Percentiles rank a stretch among this genome's conserved stretches.
These are phyloP conservation scores for Chrysocyon brachyurus DNA, from an alignment of 2,797 vertebrate species.

Conservation along the genomic window DNA sequence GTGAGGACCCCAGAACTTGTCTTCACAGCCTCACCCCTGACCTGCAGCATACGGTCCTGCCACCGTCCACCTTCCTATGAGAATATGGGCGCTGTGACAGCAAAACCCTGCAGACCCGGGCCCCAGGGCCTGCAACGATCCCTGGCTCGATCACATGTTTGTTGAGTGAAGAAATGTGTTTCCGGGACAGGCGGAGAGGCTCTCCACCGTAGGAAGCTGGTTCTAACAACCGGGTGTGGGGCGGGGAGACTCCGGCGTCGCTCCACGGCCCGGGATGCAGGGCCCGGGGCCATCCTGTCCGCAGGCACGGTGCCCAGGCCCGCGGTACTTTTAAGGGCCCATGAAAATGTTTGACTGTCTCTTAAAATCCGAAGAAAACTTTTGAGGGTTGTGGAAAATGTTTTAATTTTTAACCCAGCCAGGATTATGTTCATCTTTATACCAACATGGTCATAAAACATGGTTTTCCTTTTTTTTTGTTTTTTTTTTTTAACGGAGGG, in stretches of 20 bases:
- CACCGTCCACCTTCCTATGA: accelerated
- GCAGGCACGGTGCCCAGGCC: neutral
- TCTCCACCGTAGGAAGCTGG: neutral
- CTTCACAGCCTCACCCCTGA: accelerated
- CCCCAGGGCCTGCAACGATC: neutral
- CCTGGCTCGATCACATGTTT: too few relatives aligned
- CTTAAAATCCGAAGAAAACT: neutral
- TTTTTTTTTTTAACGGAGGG: neutral
- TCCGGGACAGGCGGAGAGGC: neutral
- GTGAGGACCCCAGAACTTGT: accelerated
- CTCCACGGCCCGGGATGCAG: accelerated
- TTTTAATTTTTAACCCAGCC: neutral
- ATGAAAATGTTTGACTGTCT: neutral
- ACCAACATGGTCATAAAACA: neutral
- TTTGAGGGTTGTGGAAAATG: neutral
- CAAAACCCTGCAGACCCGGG: neutral
- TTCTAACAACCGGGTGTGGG: neutral
- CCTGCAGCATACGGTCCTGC: accelerated
- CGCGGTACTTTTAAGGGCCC: neutral
- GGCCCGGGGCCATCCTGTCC: neutral
- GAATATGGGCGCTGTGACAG: accelerated
- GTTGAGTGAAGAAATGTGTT: neutral
- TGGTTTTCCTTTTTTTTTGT: neutral
- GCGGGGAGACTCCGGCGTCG: accelerated
- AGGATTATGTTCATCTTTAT: neutral